Percentiles rank a stretch among this genome's conserved stretches.
Conservation (phyloP, 2,888 invertebrate species). For the Phaonia tiefii region DNA sequence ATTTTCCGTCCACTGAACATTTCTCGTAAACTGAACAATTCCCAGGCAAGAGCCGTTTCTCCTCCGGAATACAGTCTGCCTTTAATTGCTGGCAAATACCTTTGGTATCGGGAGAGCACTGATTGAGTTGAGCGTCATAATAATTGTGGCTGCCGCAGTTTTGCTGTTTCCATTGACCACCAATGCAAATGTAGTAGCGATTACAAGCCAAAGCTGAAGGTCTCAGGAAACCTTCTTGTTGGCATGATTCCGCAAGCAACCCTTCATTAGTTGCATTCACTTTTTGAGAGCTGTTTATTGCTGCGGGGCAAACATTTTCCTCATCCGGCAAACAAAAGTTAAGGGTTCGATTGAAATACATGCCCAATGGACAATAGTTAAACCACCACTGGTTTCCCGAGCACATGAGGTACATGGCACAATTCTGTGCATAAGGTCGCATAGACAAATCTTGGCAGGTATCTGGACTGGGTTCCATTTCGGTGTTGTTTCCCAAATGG, state of each 20-base stretch:
- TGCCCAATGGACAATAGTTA: constrained; percentile 74
- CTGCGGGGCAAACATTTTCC: constrained; percentile 67
- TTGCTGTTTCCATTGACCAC: constrained; percentile 63
- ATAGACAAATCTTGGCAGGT: constrained; percentile 69
- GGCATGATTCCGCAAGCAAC: constrained; percentile 57
- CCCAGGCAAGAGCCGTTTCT: constrained; percentile 51
- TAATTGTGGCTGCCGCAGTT: constrained; percentile 65
- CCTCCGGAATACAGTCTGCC: constrained; percentile 62
- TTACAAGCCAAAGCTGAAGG: constrained; percentile 66
- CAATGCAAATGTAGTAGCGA: constrained; percentile 68
- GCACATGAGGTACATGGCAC: constrained; percentile 75
- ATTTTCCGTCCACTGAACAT: constrained; percentile 66
- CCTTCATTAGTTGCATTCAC: neutral
- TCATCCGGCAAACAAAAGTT: constrained; percentile 75
- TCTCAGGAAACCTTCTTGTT: constrained; percentile 68
- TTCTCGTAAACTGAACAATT: constrained; percentile 70
- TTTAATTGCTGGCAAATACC: constrained; percentile 34
- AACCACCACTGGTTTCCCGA: constrained; percentile 75
- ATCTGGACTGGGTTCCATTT: neutral
- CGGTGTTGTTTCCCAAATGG: constrained; percentile 16
- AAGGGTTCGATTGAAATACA: constrained; percentile 73
- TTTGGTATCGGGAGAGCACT: constrained; percentile 64
- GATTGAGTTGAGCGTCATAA: constrained; percentile 65
- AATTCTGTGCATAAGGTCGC: constrained; percentile 70
- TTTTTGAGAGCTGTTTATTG: neutral